Evolutionary conservation across 2,888 invertebrate species (phyloP).

Genomic region (Melinaea marsaeus): DNA sequence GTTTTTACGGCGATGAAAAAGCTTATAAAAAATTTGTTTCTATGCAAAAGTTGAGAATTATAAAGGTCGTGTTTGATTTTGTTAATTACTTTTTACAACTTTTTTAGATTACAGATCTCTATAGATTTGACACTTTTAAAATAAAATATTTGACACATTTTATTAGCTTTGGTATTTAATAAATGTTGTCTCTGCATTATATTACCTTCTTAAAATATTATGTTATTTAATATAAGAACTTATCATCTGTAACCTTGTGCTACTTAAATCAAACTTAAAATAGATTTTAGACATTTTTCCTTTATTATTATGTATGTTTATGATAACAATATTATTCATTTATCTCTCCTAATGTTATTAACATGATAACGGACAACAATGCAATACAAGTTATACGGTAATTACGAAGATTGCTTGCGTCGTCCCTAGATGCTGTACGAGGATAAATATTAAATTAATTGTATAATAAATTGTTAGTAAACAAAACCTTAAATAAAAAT

Average conservation of each 20-base stretch:
- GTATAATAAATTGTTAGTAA: background rate
- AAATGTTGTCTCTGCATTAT: too few species aligned
- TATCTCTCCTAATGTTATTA: constrained; percentile 11
- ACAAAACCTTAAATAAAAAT: background rate
- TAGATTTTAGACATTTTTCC: background rate
- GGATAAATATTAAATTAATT: constrained; percentile 1
- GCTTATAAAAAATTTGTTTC: constrained; percentile 55
- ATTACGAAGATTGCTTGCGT: constrained; percentile 23
- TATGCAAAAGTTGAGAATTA: constrained; percentile 44
- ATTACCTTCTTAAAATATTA: constrained; percentile 6
- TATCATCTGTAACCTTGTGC: background rate
- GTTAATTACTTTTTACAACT: constrained; percentile 17
- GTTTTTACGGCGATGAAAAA: constrained; percentile 33
- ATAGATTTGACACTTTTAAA: background rate
- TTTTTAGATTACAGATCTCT: too few species aligned
- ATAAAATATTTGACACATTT: too few species aligned
- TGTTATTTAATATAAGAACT: background rate
- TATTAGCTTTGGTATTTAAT: too few species aligned
- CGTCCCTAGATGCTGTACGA: constrained; percentile 19
- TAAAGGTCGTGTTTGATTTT: constrained; percentile 24
- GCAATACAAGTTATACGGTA: constrained; percentile 7
- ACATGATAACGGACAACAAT: constrained; percentile 11
- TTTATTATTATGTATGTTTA: constrained; percentile 6
- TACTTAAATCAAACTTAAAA: constrained; percentile 1
- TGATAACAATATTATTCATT: constrained; percentile 7